A percentile compares a stretch with the other conserved stretches of the same genome.
Evolutionary conservation across 2,888 invertebrate genomes (phyloP).

Genomic region (Tanypteryx hageni): DNA sequence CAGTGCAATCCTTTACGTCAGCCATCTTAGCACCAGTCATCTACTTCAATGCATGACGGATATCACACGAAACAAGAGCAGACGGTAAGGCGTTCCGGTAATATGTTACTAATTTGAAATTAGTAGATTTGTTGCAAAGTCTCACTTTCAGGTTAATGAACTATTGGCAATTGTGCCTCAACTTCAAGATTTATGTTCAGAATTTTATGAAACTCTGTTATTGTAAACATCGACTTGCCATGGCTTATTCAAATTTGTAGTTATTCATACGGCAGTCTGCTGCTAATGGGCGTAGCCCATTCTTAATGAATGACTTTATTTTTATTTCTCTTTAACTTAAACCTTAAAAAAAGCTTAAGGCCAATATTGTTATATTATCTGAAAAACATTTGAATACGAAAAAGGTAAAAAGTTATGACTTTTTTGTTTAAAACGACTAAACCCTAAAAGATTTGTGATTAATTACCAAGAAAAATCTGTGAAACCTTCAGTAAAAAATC

Average conservation of each 20-base stretch:
- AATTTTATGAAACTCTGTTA: background rate
- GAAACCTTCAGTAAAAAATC: too few relatives aligned
- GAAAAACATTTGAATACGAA: too few relatives aligned
- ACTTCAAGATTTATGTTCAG: background rate
- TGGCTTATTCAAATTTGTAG: background rate
- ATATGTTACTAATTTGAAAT: constrained; percentile 33
- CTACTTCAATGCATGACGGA: constrained; percentile 64
- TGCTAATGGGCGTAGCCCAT: constrained; percentile 60
- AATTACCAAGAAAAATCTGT: too few relatives aligned
- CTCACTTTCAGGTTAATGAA: background rate
- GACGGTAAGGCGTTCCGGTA: constrained; percentile 54
- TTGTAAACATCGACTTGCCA: background rate
- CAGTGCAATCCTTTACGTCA: constrained; percentile 62
- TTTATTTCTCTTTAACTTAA: background rate
- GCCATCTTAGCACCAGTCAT: constrained; percentile 64
- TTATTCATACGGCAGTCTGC: constrained; percentile 1
- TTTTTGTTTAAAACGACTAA: too few relatives aligned
- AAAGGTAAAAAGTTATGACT: too few relatives aligned
- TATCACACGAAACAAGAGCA: constrained; percentile 63
- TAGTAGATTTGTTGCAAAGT: background rate
- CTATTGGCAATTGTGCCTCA: background rate
- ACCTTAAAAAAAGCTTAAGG: too few relatives aligned
- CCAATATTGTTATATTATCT: too few relatives aligned
- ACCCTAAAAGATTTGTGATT: too few relatives aligned
- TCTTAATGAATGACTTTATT: background rate